Base-by-base conservation (phyloP, 2,888 invertebrate genomes). In the Leptinotarsa peninsularis region DNA sequence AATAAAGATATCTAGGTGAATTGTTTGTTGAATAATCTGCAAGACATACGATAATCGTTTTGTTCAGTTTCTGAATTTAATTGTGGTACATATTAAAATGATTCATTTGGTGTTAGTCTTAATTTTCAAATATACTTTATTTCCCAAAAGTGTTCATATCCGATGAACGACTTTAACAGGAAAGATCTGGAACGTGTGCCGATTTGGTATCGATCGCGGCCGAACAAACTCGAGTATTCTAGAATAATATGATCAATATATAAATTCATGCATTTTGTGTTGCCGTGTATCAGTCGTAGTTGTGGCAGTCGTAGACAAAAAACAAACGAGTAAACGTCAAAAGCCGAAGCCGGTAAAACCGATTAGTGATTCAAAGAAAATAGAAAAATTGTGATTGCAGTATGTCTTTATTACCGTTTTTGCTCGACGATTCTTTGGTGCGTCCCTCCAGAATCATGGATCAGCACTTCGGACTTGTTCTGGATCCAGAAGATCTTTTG, bases 381-480 rank as follows among this genome's bases (percentile, higher is more conserved):
- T n/a, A n/a, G 66, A 27, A n/a, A 66, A 66, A 23, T 56, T 23
- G 52, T 13, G 7, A 69, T 43, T 43, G 43, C 23, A 72, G 27
- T 58, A 75, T 75, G 75, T 75, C 77, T 63, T 58, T 77, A 10
- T 27, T 77, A 43, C 77, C 77, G 50, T 75, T 69, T 54, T 60
- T 78, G 23, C 66, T 76, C 7, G 72, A 72, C 69, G 78, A 78
- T 49, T 49, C 63, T 58, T 74, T 75, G 54, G 60, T 54, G 50
- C 68, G 78, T 1, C 78, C 78, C 63, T 76, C 78, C n/a, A 74
- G 76, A 54, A 71, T 78, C n/a, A 66, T 76, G 67, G 76, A 78
- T 49, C 78, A 78, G 66, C 76, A 76, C 23, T 78, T 76, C 52
- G 76, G 76, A 5, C 63, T 67, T 43, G 76, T 72, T 18, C 63